A percentile compares a stretch with the other conserved stretches of the same genome.
These are phyloP conservation scores for Nephrotoma appendiculata DNA, from an alignment of 2,888 invertebrate species.

Conservation along the genomic window DNA sequence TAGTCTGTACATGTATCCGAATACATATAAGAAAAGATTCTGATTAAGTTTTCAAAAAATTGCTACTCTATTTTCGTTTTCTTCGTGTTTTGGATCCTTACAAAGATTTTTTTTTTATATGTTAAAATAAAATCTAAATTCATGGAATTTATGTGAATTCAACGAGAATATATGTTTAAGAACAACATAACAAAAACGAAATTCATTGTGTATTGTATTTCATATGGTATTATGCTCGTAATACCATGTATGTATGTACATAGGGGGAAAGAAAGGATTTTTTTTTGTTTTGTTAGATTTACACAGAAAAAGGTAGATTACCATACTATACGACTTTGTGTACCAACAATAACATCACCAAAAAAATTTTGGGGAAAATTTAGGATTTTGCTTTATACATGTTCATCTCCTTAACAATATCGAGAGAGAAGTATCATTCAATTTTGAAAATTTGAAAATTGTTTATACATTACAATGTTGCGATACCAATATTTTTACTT, in stretches of 20 bases:
- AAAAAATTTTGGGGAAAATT: neutral
- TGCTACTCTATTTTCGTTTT: neutral
- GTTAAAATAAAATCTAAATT: neutral
- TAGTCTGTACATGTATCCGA: neutral
- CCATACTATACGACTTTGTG: neutral
- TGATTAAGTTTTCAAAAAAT: neutral
- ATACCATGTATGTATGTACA: neutral
- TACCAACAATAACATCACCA: neutral
- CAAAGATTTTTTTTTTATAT: neutral
- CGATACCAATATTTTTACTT: neutral
- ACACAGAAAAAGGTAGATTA: neutral
- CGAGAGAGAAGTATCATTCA: neutral
- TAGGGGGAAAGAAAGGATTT: neutral
- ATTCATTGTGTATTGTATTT: neutral
- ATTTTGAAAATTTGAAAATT: neutral
- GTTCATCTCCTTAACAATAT: neutral
- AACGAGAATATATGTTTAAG: neutral
- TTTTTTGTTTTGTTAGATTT: neutral
- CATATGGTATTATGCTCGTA: neutral
- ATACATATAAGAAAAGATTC: neutral
- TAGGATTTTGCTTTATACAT: neutral
- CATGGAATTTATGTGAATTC: neutral
- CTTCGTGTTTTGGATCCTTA: neutral
- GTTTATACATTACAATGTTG: neutral
- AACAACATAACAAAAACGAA: neutral